Evolutionary conservation across 2,888 invertebrate species (phyloP).

Genomic region (Epiblema foenella): DNA sequence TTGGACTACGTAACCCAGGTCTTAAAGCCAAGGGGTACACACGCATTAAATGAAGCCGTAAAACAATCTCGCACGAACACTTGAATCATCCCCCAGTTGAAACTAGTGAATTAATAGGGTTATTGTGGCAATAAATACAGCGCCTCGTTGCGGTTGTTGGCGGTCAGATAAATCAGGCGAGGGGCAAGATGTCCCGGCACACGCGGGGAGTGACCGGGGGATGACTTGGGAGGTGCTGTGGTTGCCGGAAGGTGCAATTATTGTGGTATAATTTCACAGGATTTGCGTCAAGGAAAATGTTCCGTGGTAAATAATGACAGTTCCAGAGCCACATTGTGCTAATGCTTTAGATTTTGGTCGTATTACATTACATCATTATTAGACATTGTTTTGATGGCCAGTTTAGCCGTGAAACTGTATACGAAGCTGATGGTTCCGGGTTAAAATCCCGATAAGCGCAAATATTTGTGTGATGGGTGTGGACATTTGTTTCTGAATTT

Average conservation of each 20-base stretch:
- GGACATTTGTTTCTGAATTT: no score
- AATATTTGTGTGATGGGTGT: no score
- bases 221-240: conserved; percentile 13
- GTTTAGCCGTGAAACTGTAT: no score
- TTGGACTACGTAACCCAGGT: not conserved
- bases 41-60: conserved; percentile 30
- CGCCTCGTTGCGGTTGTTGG: conserved; percentile 75
- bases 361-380: not conserved
- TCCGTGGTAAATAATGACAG: not conserved
- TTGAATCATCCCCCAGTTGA: conserved; percentile 32
- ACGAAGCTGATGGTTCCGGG: no score
- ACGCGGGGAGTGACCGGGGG: conserved; percentile 23
- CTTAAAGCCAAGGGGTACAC: conserved; percentile 5
- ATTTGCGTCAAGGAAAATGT: not conserved
- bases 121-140: conserved; percentile 83
- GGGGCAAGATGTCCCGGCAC: conserved; percentile 27
- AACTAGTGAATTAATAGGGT: conserved; percentile 77
- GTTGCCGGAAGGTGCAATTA: conserved; percentile 30
- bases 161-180: conserved; percentile 79
- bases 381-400: not conserved
- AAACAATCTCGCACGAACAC: conserved; percentile 30
- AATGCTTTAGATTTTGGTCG: not conserved
- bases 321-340: not conserved
- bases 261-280: conserved; percentile 10
- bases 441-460: no score